Evolutionary conservation across 2,888 invertebrate genomes (phyloP), one percentile per base, ranked within the genome.

Genomic region (Mellilla xanthometata): DNA sequence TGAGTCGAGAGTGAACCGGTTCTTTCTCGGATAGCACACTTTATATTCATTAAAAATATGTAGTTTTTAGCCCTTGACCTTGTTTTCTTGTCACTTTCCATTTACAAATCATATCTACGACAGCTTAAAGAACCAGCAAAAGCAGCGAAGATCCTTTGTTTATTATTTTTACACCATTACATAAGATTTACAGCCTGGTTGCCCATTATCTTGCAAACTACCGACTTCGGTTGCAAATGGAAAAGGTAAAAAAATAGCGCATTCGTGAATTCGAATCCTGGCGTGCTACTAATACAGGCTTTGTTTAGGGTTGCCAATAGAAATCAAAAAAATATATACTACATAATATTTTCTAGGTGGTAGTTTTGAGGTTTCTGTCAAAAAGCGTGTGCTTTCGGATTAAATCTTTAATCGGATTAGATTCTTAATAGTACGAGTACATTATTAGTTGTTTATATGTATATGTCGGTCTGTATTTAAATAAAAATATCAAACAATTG

Each of bases 101-200:
- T 24, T 7, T 7, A 7, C 7, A 24, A n/a, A 24, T 22, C 19
- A 28, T 11, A 6, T 12, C 36, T n/a, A 28, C 12, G 15, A 30
- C 13, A 10, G 30, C 35, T 56, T 52, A 63, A 63, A 65, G 56
- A 58, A 56, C 58, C 63, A 58, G 59, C 56, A 62, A 61, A 61
- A 55, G 52, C 50, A 60, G 60, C 27, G 10, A 24, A 51, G 51
- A 58, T 35, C 52, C 62, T 61, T 61, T 73, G 75, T 77, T 78
- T 77, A 76, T 78, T 77, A 76, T 77, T 76, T 76, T 77, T 76
- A 68, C 66, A 65, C 77, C 72, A 77, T 78, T 77, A 71, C 64
- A 47, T 52, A 60, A 69, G 76, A 79, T 79, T 79, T 79, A 79
- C 71, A 63, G 65, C 71, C 66, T 58, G 65, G 44, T 56, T 56